Percentiles rank a stretch among this genome's conserved stretches.
Conservation (phyloP, 2,888 invertebrate genomes). For the Resseliella maxima region DNA sequence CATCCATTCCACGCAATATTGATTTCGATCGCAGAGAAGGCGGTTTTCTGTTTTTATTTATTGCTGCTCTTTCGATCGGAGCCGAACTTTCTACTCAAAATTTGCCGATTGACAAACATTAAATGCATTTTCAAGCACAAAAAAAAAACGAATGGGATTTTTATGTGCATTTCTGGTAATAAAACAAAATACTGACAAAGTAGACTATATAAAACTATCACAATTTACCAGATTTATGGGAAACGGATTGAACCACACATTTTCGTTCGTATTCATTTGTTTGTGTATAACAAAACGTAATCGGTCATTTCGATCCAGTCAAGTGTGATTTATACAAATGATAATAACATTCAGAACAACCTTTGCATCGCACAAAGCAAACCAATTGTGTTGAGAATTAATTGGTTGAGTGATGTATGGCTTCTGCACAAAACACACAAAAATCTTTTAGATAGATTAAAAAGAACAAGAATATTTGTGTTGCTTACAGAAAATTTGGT, state of each 20-base stretch:
- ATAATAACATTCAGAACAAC: background rate
- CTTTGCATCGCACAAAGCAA: slow-evolving; percentile 7
- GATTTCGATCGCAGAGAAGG: slow-evolving; percentile 37
- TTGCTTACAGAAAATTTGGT: background rate
- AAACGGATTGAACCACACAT: slow-evolving; percentile 17
- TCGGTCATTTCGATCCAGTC: background rate
- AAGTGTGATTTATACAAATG: slow-evolving; percentile 33
- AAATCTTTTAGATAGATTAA: background rate
- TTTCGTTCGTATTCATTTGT: too few species aligned
- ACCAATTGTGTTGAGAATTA: slow-evolving; percentile 21
- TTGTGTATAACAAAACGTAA: background rate
- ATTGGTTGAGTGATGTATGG: slow-evolving; percentile 39
- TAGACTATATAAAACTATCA: slow-evolving; percentile 51
- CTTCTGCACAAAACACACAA: background rate
- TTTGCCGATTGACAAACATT: background rate
- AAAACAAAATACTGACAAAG: slow-evolving; percentile 54
- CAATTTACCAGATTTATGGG: slow-evolving; percentile 29
- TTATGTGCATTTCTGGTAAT: background rate
- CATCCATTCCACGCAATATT: slow-evolving; percentile 36
- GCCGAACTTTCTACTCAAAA: slow-evolving; percentile 3
- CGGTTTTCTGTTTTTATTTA: slow-evolving; percentile 2
- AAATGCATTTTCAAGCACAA: background rate
- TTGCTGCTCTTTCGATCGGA: background rate
- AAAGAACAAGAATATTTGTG: background rate
- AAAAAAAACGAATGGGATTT: background rate